These are phyloP conservation scores for Ceratina australensis DNA, from an alignment of 1,140 invertebrate species.

Conservation along the genomic window DNA sequence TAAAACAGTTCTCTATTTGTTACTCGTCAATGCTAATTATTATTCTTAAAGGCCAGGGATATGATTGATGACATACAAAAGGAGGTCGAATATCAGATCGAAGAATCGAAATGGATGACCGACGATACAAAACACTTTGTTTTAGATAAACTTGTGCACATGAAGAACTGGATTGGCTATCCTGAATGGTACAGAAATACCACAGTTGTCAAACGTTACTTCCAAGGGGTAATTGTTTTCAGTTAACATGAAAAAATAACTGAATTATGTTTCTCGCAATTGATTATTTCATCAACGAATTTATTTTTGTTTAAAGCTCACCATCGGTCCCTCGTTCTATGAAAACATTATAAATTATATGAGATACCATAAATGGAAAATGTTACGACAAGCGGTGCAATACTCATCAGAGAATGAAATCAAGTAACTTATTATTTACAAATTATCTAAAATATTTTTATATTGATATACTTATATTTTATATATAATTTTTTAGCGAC, in stretches of 20 bases:
- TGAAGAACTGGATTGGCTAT: slow-evolving; percentile 50
- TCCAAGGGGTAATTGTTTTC: slow-evolving; percentile 45
- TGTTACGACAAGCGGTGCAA: not conserved
- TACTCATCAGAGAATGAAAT: not conserved
- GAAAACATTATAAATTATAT: slow-evolving; percentile 19
- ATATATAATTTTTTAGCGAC: slow-evolving; percentile 20
- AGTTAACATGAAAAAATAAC: not conserved
- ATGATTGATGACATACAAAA: slow-evolving; percentile 62
- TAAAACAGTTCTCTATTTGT: not conserved
- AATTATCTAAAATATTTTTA: not conserved
- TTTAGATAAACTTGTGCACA: slow-evolving; percentile 47
- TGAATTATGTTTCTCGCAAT: not conserved
- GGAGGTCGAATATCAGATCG: slow-evolving; percentile 48
- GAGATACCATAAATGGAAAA: not conserved
- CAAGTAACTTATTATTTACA: slow-evolving; percentile 14
- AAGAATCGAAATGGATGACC: slow-evolving; percentile 50
- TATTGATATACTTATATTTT: not conserved
- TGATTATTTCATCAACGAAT: not conserved
- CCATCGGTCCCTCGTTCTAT: slow-evolving; percentile 28
- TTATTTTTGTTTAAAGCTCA: slow-evolving; percentile 11
- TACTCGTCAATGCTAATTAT: not conserved
- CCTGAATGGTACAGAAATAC: slow-evolving; percentile 51
- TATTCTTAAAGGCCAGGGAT: slow-evolving; percentile 43
- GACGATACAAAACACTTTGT: slow-evolving; percentile 43
- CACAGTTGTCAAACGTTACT: slow-evolving; percentile 42